Evolutionary conservation across 2,113 vertebrate species (phyloP).

Genomic region (Microcebus jonahi): DNA sequence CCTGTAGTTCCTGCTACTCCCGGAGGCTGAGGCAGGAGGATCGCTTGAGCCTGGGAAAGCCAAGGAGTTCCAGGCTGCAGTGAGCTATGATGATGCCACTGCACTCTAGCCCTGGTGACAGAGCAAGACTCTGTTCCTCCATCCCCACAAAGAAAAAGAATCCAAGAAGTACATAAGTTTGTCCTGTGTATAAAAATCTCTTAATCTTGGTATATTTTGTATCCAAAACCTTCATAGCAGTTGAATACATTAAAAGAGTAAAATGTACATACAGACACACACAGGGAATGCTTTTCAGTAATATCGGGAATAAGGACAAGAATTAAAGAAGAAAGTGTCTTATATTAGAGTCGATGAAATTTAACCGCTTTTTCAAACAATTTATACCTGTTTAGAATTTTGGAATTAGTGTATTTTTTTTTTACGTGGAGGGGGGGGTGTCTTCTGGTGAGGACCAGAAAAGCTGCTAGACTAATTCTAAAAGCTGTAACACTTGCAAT

Average conservation of each 20-base stretch:
- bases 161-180: conserved; percentile 22
- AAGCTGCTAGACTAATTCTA: too few species aligned
- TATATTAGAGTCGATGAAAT: background rate
- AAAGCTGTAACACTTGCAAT: background rate
- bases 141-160: background rate
- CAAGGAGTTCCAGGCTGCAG: too few species aligned
- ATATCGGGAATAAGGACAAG: conserved; percentile 59
- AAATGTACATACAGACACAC: conserved; percentile 68
- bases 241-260: conserved; percentile 76
- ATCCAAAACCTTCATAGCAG: conserved; percentile 64
- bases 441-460: too few species aligned
- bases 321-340: background rate
- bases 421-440: too few species aligned
- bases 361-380: background rate
- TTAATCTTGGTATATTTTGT: conserved; percentile 67
- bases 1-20: too few species aligned
- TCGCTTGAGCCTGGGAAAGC: too few species aligned
- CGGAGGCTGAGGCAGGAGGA: too few species aligned
- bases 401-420: too few species aligned
- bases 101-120: too few species aligned
- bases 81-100: too few species aligned
- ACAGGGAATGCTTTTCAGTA: conserved; percentile 57
- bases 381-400: background rate
- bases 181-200: conserved; percentile 58
- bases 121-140: too few species aligned